Base-by-base conservation (phyloP, 2,888 invertebrate genomes). In the Ramazzottius varieornatus region DNA sequence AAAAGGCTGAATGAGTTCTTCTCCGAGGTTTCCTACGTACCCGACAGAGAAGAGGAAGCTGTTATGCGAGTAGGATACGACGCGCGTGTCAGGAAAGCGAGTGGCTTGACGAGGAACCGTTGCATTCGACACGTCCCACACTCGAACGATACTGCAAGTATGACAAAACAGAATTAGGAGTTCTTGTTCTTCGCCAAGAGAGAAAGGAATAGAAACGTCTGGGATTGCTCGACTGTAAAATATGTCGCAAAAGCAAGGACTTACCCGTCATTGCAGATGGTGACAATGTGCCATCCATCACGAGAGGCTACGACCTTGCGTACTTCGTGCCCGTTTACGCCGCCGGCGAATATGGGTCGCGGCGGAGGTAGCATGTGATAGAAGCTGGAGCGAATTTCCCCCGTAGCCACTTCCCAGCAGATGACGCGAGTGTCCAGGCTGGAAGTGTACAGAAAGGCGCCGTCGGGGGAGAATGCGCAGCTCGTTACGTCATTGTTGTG, bases 191-290 rank as follows among this genome's bases (percentile, higher is more conserved):
- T 40, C 40, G 40, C 20, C 20, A 40, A 13, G 8, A 40, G 40
- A 40, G 40, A 20, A 40, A 40, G n/a, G n/a, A n/a, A n/a, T n/a
- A n/a, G n/a, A n/a, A n/a, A n/a, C n/a, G n/a, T n/a, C n/a, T n/a
- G n/a, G n/a, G n/a, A 40, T 40, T 20, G 20, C 8, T 20, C 20
- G 8, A 40, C 40, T 40, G 40, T 8, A 40, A 8, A 40, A 40
- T n/a, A 40, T 20, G 20, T 40, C 8, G 20, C 8, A 40, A 63
- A 63, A n/a, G 32, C 4, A 20, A 46, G 24, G 2, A 67, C 72
- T 72, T 72, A 79, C 79, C 77, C 77, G 71, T 80, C 80, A 72
- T 79, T 79, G 63, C 77, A 75, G 16, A 79, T 75, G 8, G 80
- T 76, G 24, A 74, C 77, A n/a, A 80, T 68, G 66, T 76, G 74